These are phyloP conservation scores for Zaprionus capensis DNA, from an alignment of 1,140 invertebrate species.

Conservation along the genomic window DNA sequence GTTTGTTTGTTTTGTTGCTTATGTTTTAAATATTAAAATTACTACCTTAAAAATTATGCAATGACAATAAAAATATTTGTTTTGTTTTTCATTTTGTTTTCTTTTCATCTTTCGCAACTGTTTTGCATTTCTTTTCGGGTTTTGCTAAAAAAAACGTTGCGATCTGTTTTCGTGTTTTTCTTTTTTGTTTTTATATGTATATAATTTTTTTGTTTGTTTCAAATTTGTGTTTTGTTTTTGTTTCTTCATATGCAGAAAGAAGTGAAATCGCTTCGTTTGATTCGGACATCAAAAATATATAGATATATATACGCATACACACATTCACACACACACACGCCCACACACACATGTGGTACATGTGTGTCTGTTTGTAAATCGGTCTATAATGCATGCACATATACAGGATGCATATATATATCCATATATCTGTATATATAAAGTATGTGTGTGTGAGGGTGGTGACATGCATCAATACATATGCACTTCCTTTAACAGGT, in stretches of 20 bases:
- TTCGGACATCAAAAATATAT: slow-evolving; percentile 48
- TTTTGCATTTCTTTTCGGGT: slow-evolving; percentile 19
- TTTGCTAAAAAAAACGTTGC: slow-evolving; percentile 51
- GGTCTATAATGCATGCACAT: slow-evolving; percentile 35
- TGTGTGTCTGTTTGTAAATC: slow-evolving; percentile 32
- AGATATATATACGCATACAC: slow-evolving; percentile 24
- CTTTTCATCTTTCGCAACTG: slow-evolving; percentile 45
- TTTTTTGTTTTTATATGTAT: slow-evolving; percentile 14
- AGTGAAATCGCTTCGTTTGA: slow-evolving; percentile 26
- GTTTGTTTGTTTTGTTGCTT: slow-evolving; percentile 66
- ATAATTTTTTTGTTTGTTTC: background rate
- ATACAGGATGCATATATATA: slow-evolving; percentile 22
- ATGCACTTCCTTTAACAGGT: background rate
- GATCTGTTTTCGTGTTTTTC: slow-evolving; percentile 22
- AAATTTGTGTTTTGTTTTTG: background rate
- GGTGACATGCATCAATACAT: slow-evolving; percentile 22
- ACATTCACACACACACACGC: slow-evolving; percentile 1
- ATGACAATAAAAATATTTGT: slow-evolving; percentile 81
- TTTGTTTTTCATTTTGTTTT: slow-evolving; percentile 42
- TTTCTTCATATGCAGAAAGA: slow-evolving; percentile 9
- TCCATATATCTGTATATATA: slow-evolving; percentile 26
- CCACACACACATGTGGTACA: background rate
- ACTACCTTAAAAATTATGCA: slow-evolving; percentile 81
- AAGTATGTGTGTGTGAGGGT: background rate
- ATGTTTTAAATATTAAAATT: slow-evolving; percentile 78